These are phyloP conservation scores for Cyclargus thomasi DNA, from an alignment of 1,140 invertebrate species.

Conservation along the genomic window DNA sequence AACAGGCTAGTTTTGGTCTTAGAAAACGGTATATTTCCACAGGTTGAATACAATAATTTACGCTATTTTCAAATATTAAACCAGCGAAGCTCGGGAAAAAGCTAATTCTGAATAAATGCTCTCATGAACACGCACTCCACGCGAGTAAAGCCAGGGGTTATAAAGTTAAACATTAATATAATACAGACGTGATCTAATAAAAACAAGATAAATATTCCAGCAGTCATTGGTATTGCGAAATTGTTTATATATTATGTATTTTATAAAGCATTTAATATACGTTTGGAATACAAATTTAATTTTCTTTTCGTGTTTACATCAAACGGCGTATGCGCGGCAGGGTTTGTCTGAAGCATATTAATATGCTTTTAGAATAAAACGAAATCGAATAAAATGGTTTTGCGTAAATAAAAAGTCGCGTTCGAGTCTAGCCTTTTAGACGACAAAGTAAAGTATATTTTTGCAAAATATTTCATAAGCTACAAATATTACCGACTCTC, in stretches of 20 bases:
- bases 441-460: not conserved
- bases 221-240: not conserved
- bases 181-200: not conserved
- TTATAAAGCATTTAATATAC: not conserved
- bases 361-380: not conserved
- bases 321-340: not conserved
- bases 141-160: no score
- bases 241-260: not conserved
- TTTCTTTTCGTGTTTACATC: not conserved
- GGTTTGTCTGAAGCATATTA: constrained; percentile 6
- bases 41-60: no score
- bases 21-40: no score
- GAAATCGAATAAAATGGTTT: not conserved
- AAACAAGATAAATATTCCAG: not conserved
- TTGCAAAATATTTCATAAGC: no score
- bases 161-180: not conserved
- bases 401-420: not conserved
- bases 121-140: no score
- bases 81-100: no score
- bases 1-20: no score
- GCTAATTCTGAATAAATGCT: no score
- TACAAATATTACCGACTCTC: no score
- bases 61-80: no score
- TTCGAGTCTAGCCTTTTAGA: constrained; percentile 2
- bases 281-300: constrained; percentile 5